Conservation (phyloP, 2,797 vertebrate species). For the Parotocinclus haroldoi region DNA sequence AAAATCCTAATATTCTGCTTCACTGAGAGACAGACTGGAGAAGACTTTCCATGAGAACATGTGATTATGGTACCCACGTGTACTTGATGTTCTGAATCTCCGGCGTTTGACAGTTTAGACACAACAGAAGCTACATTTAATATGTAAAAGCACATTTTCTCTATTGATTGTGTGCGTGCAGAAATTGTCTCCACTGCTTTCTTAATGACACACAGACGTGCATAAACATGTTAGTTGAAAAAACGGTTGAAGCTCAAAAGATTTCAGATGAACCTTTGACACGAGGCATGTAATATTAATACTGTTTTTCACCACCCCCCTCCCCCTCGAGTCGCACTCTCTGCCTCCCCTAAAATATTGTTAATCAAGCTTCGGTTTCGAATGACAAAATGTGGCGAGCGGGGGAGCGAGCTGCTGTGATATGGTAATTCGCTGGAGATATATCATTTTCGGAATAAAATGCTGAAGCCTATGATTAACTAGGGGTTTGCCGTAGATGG, state of each 20-base stretch:
- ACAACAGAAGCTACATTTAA: too few species aligned
- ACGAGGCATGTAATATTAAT: conserved; percentile 47
- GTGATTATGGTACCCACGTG: too few species aligned
- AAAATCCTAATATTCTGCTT: too few species aligned
- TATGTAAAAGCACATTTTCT: too few species aligned
- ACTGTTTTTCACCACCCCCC: conserved; percentile 9
- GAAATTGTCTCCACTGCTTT: too few species aligned
- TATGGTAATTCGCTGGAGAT: conserved; percentile 54
- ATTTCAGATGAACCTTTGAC: conserved; percentile 34
- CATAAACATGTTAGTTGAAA: conserved; percentile 1
- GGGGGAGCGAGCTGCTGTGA: conserved; percentile 44
- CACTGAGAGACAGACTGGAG: too few species aligned
- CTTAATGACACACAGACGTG: too few species aligned
- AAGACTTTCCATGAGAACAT: too few species aligned
- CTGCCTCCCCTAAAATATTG: conserved; percentile 41
- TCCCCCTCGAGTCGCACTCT: not conserved
- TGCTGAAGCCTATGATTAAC: conserved; percentile 66
- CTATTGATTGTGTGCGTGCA: too few species aligned
- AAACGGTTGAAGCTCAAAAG: conserved; percentile 23
- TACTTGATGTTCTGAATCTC: too few species aligned
- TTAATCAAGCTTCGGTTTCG: conserved; percentile 54
- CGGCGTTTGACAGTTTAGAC: too few species aligned
- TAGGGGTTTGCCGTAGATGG: conserved; percentile 48
- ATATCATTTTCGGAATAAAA: conserved; percentile 63
- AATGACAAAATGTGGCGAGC: conserved; percentile 47